A percentile compares a stretch with the other conserved stretches of the same genome.
Evolutionary conservation across 2,113 vertebrate genomes (phyloP).

Genomic region (Cephalopholis sonnerati): DNA sequence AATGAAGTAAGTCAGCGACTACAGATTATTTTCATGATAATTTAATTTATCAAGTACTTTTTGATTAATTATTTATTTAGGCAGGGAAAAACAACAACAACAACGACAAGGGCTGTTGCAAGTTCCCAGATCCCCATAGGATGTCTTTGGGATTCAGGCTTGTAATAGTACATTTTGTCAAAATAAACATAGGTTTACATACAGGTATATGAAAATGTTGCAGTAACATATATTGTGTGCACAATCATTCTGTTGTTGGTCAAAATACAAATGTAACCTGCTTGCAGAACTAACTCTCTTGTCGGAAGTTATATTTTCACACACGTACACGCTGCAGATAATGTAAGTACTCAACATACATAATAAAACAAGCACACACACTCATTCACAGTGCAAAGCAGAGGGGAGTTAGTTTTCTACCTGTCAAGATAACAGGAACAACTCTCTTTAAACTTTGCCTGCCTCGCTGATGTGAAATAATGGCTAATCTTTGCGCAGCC

Average conservation of each 20-base stretch:
- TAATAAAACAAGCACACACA: background rate
- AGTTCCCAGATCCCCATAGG: too few relatives aligned
- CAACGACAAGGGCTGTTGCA: too few relatives aligned
- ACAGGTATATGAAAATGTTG: background rate
- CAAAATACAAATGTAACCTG: background rate
- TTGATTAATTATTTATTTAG: too few relatives aligned
- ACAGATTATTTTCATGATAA: too few relatives aligned
- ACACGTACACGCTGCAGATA: background rate
- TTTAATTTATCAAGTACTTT: too few relatives aligned
- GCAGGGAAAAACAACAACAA: too few relatives aligned
- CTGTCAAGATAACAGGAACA: slow-evolving; percentile 42
- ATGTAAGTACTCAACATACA: slow-evolving; percentile 12
- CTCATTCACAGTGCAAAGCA: background rate
- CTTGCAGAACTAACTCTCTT: background rate
- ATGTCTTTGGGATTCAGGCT: too few relatives aligned
- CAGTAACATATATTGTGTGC: background rate
- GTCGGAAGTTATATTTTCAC: background rate
- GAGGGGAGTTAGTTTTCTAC: slow-evolving; percentile 20
- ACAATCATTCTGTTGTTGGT: background rate
- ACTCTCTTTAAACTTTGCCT: slow-evolving; percentile 51
- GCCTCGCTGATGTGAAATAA: slow-evolving; percentile 58
- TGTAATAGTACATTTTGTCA: too few relatives aligned
- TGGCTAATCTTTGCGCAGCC: slow-evolving; percentile 42
- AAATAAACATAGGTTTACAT: background rate
- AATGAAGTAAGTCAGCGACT: too few relatives aligned